Evolutionary conservation across 2,888 invertebrate genomes (phyloP).

Genomic region (Torymus aiolomorphi): DNA sequence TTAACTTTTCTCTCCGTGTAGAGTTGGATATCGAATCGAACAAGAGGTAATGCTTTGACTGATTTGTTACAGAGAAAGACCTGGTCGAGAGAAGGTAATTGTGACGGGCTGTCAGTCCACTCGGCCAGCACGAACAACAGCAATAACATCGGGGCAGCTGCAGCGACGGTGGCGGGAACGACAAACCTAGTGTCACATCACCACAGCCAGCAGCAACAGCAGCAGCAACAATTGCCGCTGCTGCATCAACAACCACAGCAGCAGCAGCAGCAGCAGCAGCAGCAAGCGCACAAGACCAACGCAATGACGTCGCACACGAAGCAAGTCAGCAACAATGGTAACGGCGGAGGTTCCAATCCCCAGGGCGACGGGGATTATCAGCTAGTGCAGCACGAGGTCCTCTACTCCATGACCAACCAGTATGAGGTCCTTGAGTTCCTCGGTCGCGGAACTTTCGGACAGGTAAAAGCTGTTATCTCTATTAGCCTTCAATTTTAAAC

Average conservation of each 20-base stretch:
- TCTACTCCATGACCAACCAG: constrained; percentile 97
- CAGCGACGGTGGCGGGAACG: constrained; percentile 77
- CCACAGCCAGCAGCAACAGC: constrained; percentile 71
- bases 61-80: constrained; percentile 78
- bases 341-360: constrained; percentile 77
- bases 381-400: constrained; percentile 97
- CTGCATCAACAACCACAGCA: constrained; percentile 66
- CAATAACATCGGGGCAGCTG: constrained; percentile 74
- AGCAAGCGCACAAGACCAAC: constrained; percentile 67
- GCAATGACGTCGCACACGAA: constrained; percentile 90
- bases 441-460: constrained; percentile 98
- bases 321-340: constrained; percentile 85
- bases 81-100: constrained; percentile 81
- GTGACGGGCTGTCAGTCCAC: constrained; percentile 77
- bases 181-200: constrained; percentile 73
- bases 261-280: constrained; percentile 70
- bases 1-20: too few species aligned
- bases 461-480: too few species aligned
- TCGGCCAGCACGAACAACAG: constrained; percentile 73
- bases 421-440: constrained; percentile 98
- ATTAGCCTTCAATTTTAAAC: too few species aligned
- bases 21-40: too few species aligned
- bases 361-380: constrained; percentile 96
- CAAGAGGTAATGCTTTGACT: too few species aligned
- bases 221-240: constrained; percentile 70